These are phyloP conservation scores for Zaprionus gabonicus DNA, from an alignment of 1,140 invertebrate species.

Conservation along the genomic window DNA sequence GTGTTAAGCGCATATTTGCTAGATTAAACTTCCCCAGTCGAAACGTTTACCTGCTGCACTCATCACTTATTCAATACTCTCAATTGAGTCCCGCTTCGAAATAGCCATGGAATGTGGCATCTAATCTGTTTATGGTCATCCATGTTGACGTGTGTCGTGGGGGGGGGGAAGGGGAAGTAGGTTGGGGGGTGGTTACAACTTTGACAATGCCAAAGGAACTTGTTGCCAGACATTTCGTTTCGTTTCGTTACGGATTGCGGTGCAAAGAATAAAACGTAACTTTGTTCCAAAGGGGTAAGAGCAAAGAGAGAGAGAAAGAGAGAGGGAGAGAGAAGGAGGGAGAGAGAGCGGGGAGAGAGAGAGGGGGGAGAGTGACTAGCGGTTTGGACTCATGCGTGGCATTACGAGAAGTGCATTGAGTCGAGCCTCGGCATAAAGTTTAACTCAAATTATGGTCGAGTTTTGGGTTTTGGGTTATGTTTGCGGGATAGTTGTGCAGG, in stretches of 20 bases:
- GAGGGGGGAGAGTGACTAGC: not conserved
- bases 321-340: not conserved
- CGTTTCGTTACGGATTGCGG: constrained; percentile 1
- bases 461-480: not conserved
- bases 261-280: not conserved
- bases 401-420: not conserved
- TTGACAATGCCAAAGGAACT: constrained; percentile 1
- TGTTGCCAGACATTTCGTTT: not conserved
- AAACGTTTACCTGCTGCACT: not conserved
- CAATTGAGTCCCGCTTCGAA: not conserved
- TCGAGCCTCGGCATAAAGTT: constrained; percentile 8
- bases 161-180: no score
- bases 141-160: not conserved
- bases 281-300: not conserved
- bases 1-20: no score
- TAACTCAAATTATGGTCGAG: constrained; percentile 5
- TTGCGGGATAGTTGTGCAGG: constrained; percentile 1
- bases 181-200: not conserved
- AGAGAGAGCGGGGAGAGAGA: not conserved
- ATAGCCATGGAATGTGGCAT: not conserved
- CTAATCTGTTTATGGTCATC: constrained; percentile 7
- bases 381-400: not conserved
- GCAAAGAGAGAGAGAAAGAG: not conserved
- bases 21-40: no score
- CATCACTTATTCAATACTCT: not conserved